Conservation (phyloP, 2,113 vertebrate genomes). For the Picathartes gymnocephalus region DNA sequence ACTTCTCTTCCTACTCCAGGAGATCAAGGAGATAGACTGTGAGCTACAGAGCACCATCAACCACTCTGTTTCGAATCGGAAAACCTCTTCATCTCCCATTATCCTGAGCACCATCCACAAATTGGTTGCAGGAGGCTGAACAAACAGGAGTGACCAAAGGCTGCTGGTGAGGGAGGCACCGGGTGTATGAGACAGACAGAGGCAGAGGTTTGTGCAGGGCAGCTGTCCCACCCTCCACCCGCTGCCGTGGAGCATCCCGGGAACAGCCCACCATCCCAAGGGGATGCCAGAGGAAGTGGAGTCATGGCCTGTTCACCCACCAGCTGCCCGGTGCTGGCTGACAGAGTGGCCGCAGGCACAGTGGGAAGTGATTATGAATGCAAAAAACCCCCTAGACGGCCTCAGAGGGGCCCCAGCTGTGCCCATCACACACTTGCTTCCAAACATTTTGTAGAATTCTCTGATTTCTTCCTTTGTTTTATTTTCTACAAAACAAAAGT, state of each 20-base stretch:
- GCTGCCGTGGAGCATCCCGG: neutral
- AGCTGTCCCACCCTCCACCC: accelerated
- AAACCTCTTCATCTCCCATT: neutral
- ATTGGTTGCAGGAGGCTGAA: neutral
- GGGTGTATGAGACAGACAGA: accelerated
- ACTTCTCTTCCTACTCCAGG: neutral
- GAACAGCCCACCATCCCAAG: neutral
- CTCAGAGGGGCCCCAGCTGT: neutral
- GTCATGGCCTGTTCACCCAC: neutral
- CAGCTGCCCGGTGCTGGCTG: neutral
- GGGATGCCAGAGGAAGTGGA: neutral
- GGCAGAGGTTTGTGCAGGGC: neutral
- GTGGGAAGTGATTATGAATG: neutral
- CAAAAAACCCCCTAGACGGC: neutral
- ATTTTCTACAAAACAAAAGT: neutral
- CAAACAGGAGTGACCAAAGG: neutral
- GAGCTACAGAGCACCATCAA: neutral
- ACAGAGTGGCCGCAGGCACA: neutral
- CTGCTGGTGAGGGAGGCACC: neutral
- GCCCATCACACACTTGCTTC: neutral
- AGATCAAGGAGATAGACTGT: neutral
- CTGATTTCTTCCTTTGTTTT: neutral
- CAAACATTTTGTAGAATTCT: neutral
- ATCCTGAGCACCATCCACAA: neutral
- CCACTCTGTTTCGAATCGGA: accelerated